Evolutionary conservation across 64 coral and sea anemone species (phyloP).

Genomic region (Catalaphyllia jardinei): DNA sequence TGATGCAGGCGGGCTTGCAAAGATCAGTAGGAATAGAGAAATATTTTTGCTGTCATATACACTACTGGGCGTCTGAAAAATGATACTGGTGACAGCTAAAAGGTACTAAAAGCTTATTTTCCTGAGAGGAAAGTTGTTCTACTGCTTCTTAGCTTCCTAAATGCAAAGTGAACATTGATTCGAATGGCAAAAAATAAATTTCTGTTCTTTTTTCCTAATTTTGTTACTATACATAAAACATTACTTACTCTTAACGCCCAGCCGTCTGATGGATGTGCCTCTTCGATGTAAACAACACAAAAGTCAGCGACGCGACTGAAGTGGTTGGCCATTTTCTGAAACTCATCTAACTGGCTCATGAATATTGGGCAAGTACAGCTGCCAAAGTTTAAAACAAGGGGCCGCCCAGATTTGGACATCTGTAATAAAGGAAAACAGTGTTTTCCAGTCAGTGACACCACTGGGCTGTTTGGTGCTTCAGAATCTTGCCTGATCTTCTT

Average conservation of each 20-base stretch:
- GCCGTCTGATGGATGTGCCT: slow-evolving; percentile 83
- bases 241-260: slow-evolving; percentile 83
- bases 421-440: slow-evolving; percentile 35
- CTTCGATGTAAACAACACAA: slow-evolving; percentile 84
- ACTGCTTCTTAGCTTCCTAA: too few relatives aligned
- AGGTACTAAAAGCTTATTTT: too few relatives aligned
- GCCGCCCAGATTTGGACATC: slow-evolving; percentile 32
- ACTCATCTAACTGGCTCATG: slow-evolving; percentile 54
- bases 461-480: slow-evolving; percentile 38
- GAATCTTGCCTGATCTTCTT: slow-evolving; percentile 32
- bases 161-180: too few relatives aligned
- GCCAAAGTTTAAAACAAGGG: slow-evolving; percentile 88
- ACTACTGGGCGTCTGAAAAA: too few relatives aligned
- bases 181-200: neutral
- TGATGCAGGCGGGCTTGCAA: too few relatives aligned
- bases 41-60: too few relatives aligned
- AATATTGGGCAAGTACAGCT: slow-evolving; percentile 82
- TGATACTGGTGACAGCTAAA: too few relatives aligned
- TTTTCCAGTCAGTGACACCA: slow-evolving; percentile 22
- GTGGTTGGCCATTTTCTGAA: slow-evolving; percentile 59
- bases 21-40: too few relatives aligned
- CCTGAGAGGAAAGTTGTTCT: too few relatives aligned
- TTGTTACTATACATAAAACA: neutral
- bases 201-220: neutral
- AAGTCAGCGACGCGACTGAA: slow-evolving; percentile 86